These are phyloP conservation scores for Hymenopus coronatus DNA, from an alignment of 2,888 invertebrate genomes.

Conservation along the genomic window DNA sequence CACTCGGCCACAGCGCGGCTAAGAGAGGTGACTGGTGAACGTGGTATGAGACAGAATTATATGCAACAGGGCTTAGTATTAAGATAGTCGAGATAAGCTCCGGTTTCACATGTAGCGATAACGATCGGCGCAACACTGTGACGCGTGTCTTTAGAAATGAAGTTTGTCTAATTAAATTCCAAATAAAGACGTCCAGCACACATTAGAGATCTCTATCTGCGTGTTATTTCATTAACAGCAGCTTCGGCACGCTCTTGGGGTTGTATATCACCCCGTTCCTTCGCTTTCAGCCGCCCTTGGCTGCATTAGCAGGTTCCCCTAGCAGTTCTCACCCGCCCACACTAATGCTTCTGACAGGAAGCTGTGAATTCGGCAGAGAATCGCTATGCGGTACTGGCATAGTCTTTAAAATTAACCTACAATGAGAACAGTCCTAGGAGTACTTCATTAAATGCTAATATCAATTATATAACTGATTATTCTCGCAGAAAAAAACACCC, in stretches of 20 bases:
- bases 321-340: neutral
- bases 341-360: neutral
- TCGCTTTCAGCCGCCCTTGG: neutral
- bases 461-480: no score
- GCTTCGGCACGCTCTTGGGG: neutral
- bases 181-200: neutral
- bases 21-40: no score
- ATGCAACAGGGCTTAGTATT: no score
- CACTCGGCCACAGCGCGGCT: no score
- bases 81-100: neutral
- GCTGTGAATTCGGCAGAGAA: neutral
- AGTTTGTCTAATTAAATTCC: neutral
- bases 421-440: no score
- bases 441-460: no score
- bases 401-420: no score
- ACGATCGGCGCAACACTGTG: neutral
- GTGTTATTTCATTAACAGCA: neutral
- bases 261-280: neutral
- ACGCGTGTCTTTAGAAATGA: neutral
- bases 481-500: no score
- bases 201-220: neutral
- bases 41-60: no score
- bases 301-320: neutral
- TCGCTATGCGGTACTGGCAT: no score
- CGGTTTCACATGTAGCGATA: neutral